phyloP scores from a whole-genome alignment of 2,888 invertebrate genomes.

The Lasioglossum vierecki region DNA sequence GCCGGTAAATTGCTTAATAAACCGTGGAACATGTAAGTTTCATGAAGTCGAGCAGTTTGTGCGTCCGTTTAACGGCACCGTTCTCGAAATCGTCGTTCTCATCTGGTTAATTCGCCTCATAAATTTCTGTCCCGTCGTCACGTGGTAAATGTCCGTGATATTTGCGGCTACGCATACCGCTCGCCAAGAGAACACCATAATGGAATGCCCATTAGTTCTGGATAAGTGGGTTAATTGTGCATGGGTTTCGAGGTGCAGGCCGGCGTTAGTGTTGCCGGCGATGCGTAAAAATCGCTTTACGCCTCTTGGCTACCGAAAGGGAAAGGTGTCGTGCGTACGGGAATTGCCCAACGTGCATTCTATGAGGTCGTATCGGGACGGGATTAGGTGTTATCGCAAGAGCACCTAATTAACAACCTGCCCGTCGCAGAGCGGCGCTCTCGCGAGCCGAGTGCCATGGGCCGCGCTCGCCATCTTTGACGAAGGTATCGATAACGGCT shows the following conservation, averaged over 20 bases:
- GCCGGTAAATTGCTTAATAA: background rate
- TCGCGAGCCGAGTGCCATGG: background rate
- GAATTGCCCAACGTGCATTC: slow-evolving; percentile 46
- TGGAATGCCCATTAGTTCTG: slow-evolving; percentile 76
- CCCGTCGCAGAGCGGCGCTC: slow-evolving; percentile 15
- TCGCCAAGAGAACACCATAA: slow-evolving; percentile 57
- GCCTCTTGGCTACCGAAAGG: slow-evolving; percentile 72
- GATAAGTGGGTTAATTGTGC: slow-evolving; percentile 76
- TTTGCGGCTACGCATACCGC: slow-evolving; percentile 39
- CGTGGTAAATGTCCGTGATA: slow-evolving; percentile 47
- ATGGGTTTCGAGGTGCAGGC: slow-evolving; percentile 57
- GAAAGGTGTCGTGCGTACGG: slow-evolving; percentile 70
- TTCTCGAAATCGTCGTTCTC: slow-evolving; percentile 29
- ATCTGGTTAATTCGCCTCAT: slow-evolving; percentile 31
- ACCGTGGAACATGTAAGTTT: background rate
- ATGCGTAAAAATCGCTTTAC: slow-evolving; percentile 72
- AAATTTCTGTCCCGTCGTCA: slow-evolving; percentile 57
- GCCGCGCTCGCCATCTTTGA: slow-evolving; percentile 17
- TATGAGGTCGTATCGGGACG: slow-evolving; percentile 26
- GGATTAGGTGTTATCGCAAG: slow-evolving; percentile 63
- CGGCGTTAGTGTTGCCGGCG: slow-evolving; percentile 58
- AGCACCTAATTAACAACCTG: slow-evolving; percentile 63
- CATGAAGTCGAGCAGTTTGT: background rate
- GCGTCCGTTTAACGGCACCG: background rate
- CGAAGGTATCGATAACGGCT: slow-evolving; percentile 37